Evolutionary conservation across 2,113 vertebrate genomes (phyloP).

Genomic region (Dasypus novemcinctus): DNA sequence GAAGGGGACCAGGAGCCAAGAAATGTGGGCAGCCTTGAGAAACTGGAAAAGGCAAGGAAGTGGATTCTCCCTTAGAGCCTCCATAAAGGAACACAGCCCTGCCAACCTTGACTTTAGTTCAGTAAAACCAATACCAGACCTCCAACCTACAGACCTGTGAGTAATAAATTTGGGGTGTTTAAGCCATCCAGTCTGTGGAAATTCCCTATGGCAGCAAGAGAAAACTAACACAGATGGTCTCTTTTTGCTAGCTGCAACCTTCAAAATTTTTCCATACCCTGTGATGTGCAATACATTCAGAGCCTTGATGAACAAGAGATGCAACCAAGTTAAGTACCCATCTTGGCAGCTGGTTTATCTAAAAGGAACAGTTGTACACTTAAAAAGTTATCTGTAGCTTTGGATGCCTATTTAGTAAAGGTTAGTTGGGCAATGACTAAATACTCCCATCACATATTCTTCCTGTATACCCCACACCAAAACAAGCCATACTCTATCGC

Average conservation of each 20-base stretch:
- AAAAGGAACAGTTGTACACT: background rate
- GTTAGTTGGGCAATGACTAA: background rate
- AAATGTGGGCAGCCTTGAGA: background rate
- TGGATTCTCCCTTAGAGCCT: background rate
- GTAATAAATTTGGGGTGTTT: background rate
- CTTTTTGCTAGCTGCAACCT: background rate
- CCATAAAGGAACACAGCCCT: background rate
- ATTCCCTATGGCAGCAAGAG: background rate
- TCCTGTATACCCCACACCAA: accelerated
- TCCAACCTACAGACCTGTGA: background rate
- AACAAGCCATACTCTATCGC: background rate
- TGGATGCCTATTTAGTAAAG: background rate
- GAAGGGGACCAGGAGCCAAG: background rate
- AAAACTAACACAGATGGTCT: background rate
- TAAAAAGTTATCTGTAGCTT: background rate
- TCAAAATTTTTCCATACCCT: background rate
- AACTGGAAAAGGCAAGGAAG: background rate
- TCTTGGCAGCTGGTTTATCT: background rate
- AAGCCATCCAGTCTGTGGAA: background rate
- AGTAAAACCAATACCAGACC: background rate
- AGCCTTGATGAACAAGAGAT: background rate
- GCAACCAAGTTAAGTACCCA: background rate
- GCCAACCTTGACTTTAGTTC: background rate
- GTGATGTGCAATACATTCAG: background rate
- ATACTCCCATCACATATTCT: background rate